Evolutionary conservation across 2,797 vertebrate species (phyloP).

Genomic region (Morelia viridis): DNA sequence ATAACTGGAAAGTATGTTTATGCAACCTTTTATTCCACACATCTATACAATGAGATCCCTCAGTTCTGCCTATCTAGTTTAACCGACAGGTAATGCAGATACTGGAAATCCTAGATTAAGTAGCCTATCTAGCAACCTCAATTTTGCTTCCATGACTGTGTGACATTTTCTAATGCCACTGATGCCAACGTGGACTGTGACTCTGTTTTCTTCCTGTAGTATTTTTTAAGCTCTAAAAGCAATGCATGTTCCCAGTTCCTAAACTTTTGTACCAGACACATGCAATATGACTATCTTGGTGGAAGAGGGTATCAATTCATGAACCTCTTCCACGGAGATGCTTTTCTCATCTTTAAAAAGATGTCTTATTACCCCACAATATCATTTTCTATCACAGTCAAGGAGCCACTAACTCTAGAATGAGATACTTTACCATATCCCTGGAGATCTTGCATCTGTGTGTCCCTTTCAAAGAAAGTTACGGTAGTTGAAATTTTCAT

Average conservation of each 20-base stretch:
- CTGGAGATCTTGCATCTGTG: background rate
- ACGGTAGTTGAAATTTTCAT: background rate
- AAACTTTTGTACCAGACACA: background rate
- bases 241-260: background rate
- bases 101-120: too few species aligned
- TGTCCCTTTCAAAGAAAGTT: background rate
- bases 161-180: background rate
- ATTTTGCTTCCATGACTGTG: background rate
- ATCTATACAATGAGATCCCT: background rate
- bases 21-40: background rate
- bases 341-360: background rate
- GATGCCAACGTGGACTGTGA: background rate
- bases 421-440: background rate
- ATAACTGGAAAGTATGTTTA: background rate
- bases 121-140: background rate
- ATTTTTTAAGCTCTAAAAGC: background rate
- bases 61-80: background rate
- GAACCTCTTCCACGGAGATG: background rate
- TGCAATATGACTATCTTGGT: too few species aligned
- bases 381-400: background rate
- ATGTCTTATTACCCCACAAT: background rate
- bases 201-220: background rate
- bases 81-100: background rate
- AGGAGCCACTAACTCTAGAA: background rate
- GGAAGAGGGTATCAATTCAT: background rate